Evolutionary conservation across 2,797 vertebrate species (phyloP), one percentile per base, ranked within the genome.

Genomic region (Enteromius paludinosus): DNA sequence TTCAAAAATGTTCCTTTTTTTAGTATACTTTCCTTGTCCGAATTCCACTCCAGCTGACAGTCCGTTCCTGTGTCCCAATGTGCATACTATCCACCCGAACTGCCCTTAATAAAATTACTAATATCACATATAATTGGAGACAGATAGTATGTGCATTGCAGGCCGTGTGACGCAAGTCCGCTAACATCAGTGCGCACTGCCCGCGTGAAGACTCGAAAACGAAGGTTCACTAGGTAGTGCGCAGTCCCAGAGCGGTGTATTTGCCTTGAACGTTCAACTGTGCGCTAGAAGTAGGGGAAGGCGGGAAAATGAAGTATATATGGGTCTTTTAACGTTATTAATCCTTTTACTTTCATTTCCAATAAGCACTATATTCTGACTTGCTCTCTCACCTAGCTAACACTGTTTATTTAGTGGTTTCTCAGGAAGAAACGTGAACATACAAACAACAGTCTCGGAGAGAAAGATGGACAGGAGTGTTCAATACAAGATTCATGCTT

Each of bases 401-500:
- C 73, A 81, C 68, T 77, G 74, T 84, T 85, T 78, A 80, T 74
- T 84, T 83, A 88, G 86, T 90, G 87, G 85, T 88, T 83, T 86
- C 68, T 83, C 30, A 35, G 73, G 83, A 86, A 84, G 73, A 77
- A 90, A 75, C 65, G 6, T 61, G 38, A 70, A 62, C 54, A 86
- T 84, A 88, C 86, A 84, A 90, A 88, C 89, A 88, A 79, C 83
- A 79, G 86, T 89, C 84, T 83, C 80, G 83, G 86, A 89, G 80
- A 87, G 83, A 61, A 88, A 86, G 87, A 74, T 84, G 41, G 52
- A 83, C 68, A 84, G 62, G 78, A 70, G 81, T 82, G 83, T 86
- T 87, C 89, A 89, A 87, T 90, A 92, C 83, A 88, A 91, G 88
- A 90, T 91, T 88, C 92, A 94, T 93, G 93, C 93, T 93, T 87